phyloP scores from a whole-genome alignment of 2,797 vertebrate genomes.

The Pteropus rufus region DNA sequence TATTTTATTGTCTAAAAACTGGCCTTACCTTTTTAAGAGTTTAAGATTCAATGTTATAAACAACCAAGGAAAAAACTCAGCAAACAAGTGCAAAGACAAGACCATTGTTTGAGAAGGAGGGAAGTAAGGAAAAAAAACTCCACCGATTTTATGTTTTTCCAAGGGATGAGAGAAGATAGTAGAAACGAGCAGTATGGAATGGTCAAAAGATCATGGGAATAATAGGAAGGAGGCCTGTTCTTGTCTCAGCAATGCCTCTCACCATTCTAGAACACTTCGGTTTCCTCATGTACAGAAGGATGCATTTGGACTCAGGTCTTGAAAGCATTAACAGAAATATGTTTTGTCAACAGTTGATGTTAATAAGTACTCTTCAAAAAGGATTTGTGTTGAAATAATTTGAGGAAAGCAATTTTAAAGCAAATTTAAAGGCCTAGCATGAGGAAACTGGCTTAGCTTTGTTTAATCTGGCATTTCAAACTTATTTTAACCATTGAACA shows the following conservation, averaged over 20 bases:
- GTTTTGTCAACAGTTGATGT: background rate
- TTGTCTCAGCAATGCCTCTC: background rate
- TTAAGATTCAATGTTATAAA: background rate
- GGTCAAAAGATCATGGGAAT: background rate
- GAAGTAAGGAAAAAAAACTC: background rate
- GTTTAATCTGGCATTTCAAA: constrained; percentile 18
- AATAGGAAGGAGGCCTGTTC: background rate
- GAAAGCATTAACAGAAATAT: background rate
- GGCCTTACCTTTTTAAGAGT: constrained; percentile 25
- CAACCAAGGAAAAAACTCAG: background rate
- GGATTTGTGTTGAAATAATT: constrained; percentile 1
- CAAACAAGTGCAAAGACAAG: background rate
- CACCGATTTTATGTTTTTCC: background rate
- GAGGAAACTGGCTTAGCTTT: background rate
- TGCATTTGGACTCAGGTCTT: background rate
- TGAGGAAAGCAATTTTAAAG: background rate
- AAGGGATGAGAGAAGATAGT: background rate
- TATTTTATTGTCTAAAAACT: constrained; percentile 28
- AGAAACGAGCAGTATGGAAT: background rate
- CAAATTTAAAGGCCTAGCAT: background rate
- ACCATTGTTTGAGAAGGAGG: background rate
- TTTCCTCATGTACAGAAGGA: background rate
- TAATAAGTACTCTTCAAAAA: background rate
- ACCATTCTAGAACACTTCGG: background rate
- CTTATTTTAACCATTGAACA: background rate